A percentile compares a stretch with the other conserved stretches of the same genome.
phyloP scores from a whole-genome alignment of 1,140 invertebrate genomes.

The Leptestheria dahalacensis region DNA sequence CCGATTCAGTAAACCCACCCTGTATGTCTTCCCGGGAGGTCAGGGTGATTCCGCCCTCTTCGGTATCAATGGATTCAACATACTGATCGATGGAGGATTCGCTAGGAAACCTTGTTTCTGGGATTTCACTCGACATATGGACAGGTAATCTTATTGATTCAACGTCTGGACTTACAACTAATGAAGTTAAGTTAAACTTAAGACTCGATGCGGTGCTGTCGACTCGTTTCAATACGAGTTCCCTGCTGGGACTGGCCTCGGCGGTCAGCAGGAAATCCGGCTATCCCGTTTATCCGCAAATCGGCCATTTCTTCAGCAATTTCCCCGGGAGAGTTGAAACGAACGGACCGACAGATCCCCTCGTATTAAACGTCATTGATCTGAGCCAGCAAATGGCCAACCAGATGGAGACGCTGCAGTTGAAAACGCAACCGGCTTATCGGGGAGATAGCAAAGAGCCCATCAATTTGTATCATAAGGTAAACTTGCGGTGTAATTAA shows the following conservation, averaged over 20 bases:
- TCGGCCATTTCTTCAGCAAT: constrained; percentile 92
- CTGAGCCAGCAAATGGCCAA: constrained; percentile 71
- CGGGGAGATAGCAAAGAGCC: constrained; percentile 53
- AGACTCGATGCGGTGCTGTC: constrained; percentile 83
- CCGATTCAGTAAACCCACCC: constrained; percentile 82
- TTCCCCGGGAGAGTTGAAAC: constrained; percentile 2
- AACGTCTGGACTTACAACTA: not conserved
- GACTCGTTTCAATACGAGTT: constrained; percentile 81
- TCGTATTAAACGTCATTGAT: constrained; percentile 68
- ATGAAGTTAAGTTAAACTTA: not conserved
- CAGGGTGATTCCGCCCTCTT: constrained; percentile 93
- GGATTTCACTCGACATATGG: constrained; percentile 88
- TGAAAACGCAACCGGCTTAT: constrained; percentile 69
- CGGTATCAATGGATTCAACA: constrained; percentile 93
- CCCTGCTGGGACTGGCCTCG: constrained; percentile 68
- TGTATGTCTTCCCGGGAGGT: constrained; percentile 93
- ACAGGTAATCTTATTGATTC: constrained; percentile 29
- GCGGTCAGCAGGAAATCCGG: constrained; percentile 63
- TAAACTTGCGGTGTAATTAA: too few relatives aligned
- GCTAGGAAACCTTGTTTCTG: constrained; percentile 88
- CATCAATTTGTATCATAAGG: constrained; percentile 92
- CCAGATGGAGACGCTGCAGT: constrained; percentile 62
- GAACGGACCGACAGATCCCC: constrained; percentile 58
- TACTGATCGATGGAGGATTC: constrained; percentile 91
- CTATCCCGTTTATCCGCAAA: constrained; percentile 73